Conservation (phyloP, 2,113 vertebrate genomes). For the Aramus guarauna region DNA sequence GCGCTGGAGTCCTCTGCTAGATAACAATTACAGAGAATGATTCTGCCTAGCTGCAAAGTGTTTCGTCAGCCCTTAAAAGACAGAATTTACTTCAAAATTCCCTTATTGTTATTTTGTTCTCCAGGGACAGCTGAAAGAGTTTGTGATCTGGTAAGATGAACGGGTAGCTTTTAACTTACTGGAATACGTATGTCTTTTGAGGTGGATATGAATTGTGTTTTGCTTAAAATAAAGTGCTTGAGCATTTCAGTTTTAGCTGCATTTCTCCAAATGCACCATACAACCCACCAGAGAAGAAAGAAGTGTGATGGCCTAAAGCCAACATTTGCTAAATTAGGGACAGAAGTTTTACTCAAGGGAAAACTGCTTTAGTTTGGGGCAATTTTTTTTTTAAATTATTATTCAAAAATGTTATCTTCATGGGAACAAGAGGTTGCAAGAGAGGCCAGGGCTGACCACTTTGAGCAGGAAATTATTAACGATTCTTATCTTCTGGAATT, state of each 20-base stretch:
- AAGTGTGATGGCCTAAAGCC: not conserved
- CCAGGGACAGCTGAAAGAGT: not conserved
- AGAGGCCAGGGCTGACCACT: constrained; percentile 54
- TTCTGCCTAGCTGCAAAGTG: not conserved
- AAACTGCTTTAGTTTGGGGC: constrained; percentile 13
- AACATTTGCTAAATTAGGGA: constrained; percentile 20
- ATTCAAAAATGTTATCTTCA: constrained; percentile 59
- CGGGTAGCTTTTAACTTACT: not conserved
- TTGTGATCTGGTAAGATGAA: not conserved
- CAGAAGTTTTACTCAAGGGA: constrained; percentile 30
- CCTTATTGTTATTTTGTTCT: not conserved
- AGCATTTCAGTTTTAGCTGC: not conserved
- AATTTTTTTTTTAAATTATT: not conserved
- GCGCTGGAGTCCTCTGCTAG: not conserved
- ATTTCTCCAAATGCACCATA: constrained; percentile 1
- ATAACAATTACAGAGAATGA: not conserved
- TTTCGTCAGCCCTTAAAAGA: not conserved
- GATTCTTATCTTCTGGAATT: constrained; percentile 72
- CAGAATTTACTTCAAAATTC: not conserved
- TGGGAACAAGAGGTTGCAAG: constrained; percentile 62
- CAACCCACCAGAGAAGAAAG: not conserved
- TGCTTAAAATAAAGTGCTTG: constrained; percentile 3
- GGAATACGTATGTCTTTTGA: not conserved
- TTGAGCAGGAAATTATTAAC: constrained; percentile 67
- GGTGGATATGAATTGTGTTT: not conserved